These are phyloP conservation scores for Drosophila ohnishii DNA, from an alignment of 1,140 invertebrate genomes.

Conservation along the genomic window DNA sequence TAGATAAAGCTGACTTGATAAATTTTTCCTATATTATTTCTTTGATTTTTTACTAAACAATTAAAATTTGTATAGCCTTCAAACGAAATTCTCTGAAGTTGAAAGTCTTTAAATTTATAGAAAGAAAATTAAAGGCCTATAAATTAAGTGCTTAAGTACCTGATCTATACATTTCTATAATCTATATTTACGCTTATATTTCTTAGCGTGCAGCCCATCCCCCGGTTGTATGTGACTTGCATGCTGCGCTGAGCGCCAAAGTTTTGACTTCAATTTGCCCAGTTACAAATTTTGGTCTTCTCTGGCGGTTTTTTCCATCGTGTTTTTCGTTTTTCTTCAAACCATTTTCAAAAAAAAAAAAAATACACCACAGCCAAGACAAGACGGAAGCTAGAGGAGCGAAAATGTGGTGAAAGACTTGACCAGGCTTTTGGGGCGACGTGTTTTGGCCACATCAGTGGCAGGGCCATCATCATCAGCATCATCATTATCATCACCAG, in stretches of 20 bases:
- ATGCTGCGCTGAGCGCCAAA: conserved; percentile 68
- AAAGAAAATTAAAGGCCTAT: too few relatives aligned
- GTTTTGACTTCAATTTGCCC: conserved; percentile 75
- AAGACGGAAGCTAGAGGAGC: conserved; percentile 29
- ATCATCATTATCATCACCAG: conserved; percentile 21
- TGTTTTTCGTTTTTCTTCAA: conserved; percentile 14
- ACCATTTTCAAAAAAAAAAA: conserved; percentile 29
- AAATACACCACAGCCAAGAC: conserved; percentile 13
- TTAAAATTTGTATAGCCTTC: not conserved
- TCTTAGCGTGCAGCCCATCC: conserved; percentile 7
- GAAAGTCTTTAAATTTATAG: too few relatives aligned
- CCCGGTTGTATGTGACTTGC: conserved; percentile 68
- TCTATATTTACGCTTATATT: too few relatives aligned
- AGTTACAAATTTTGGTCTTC: conserved; percentile 66
- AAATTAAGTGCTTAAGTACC: not conserved
- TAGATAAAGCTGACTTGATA: not conserved
- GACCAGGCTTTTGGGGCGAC: conserved; percentile 48
- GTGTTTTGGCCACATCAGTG: conserved; percentile 62
- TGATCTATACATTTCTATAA: too few relatives aligned
- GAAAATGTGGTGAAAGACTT: conserved; percentile 61
- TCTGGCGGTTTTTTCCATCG: conserved; percentile 26
- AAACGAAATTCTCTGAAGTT: too few relatives aligned
- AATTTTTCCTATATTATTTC: not conserved
- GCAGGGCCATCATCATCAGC: conserved; percentile 37
- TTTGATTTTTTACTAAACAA: not conserved